phyloP scores from a whole-genome alignment of 2,113 vertebrate genomes.

The Australoheros scitulus region DNA sequence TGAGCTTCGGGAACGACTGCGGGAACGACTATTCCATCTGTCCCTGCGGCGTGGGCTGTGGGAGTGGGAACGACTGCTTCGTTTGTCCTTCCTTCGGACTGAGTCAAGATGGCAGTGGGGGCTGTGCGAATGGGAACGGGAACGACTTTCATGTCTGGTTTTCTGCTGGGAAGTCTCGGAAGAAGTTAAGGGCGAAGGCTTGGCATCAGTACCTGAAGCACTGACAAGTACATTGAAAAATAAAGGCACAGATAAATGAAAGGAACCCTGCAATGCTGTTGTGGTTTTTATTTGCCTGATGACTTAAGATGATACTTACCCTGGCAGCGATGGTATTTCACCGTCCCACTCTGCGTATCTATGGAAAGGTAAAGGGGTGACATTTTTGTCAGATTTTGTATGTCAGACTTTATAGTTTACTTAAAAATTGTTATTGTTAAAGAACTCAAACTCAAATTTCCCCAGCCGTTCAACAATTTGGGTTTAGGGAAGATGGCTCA shows the following conservation, averaged over 20 bases:
- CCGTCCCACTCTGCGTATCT: slow-evolving; percentile 92
- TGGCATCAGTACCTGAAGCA: neutral
- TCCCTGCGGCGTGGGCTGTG: slow-evolving; percentile 48
- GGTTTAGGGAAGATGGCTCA: neutral
- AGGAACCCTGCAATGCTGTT: rapidly evolving
- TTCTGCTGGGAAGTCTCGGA: neutral
- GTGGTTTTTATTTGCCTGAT: rapidly evolving
- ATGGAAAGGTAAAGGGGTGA: neutral
- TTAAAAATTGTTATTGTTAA: neutral
- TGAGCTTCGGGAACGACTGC: neutral
- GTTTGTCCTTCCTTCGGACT: neutral
- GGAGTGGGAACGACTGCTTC: slow-evolving; percentile 45
- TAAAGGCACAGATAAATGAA: rapidly evolving
- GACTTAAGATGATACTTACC: slow-evolving; percentile 45
- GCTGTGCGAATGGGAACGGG: slow-evolving; percentile 59
- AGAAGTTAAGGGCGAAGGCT: neutral
- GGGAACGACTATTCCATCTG: neutral
- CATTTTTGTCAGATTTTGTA: neutral
- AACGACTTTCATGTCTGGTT: neutral
- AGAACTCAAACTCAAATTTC: neutral
- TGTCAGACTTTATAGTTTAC: neutral
- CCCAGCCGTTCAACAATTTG: neutral
- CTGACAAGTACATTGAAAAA: slow-evolving; percentile 7
- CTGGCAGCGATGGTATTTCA: slow-evolving; percentile 63
- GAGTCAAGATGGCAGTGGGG: slow-evolving; percentile 47